Conservation (phyloP, 2,113 vertebrate genomes). For the Spermophilus dauricus region DNA sequence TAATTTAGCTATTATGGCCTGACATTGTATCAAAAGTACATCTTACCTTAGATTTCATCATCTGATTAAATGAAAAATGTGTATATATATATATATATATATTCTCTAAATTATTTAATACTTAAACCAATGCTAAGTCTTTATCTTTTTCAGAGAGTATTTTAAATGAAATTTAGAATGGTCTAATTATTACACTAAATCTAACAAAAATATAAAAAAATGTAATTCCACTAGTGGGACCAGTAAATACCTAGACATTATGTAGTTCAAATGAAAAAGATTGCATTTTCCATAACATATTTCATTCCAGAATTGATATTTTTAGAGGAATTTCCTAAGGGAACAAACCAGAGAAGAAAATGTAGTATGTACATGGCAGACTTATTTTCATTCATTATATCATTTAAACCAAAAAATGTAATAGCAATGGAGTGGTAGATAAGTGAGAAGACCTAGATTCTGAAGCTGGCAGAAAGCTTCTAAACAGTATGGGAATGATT, state of each 20-base stretch:
- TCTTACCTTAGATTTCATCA: not conserved
- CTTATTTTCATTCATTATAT: slow-evolving; percentile 30
- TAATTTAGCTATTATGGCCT: not conserved
- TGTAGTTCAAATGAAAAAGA: slow-evolving; percentile 32
- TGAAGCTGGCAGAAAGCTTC: not conserved
- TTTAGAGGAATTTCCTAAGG: slow-evolving; percentile 49
- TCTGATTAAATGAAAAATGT: not conserved
- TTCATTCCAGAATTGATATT: slow-evolving; percentile 47
- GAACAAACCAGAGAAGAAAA: slow-evolving; percentile 54
- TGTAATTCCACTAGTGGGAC: slow-evolving; percentile 24
- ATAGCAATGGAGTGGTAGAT: not conserved
- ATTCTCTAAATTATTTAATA: not conserved
- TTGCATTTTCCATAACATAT: slow-evolving; percentile 33
- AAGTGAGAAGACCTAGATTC: slow-evolving; percentile 46
- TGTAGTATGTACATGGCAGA: not conserved
- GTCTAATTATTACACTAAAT: slow-evolving; percentile 45
- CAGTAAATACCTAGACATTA: not conserved
- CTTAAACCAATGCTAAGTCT: not conserved
- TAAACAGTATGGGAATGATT: not conserved
- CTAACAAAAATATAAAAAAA: slow-evolving; percentile 59
- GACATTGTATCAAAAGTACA: not conserved
- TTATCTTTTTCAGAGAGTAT: not conserved
- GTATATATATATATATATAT: no score
- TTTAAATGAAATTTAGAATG: slow-evolving; percentile 57
- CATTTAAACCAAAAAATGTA: not conserved